These are phyloP conservation scores for Actinostola sp. DNA, from an alignment of 92 coral and sea anemone species.

Conservation along the genomic window DNA sequence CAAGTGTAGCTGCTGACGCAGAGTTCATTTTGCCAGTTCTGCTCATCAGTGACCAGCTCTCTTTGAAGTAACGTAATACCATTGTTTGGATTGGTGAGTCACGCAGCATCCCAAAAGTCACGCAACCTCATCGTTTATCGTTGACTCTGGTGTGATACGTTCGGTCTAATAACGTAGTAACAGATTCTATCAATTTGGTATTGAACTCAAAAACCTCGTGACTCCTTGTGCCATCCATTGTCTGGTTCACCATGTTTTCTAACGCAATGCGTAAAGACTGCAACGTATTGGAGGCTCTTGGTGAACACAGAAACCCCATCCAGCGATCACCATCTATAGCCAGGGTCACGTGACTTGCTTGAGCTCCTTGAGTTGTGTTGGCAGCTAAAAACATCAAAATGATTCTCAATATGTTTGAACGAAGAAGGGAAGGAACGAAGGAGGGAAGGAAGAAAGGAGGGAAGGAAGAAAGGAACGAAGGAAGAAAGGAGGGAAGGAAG, in stretches of 20 bases:
- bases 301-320: constrained; percentile 80
- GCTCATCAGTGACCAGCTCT: no score
- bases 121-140: constrained; percentile 14
- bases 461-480: not conserved
- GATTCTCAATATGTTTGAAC: not conserved
- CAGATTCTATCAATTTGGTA: constrained; percentile 63
- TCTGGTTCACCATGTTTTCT: constrained; percentile 70
- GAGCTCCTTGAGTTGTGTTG: constrained; percentile 16
- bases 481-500: not conserved
- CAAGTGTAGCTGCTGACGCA: no score
- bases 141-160: constrained; percentile 18
- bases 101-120: not conserved
- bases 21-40: no score
- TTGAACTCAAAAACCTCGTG: constrained; percentile 54
- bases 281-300: constrained; percentile 69
- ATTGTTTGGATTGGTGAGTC: not conserved
- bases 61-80: no score
- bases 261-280: constrained; percentile 73
- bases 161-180: constrained; percentile 42
- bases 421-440: not conserved
- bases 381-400: not conserved
- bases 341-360: constrained; percentile 60
- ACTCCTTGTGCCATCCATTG: constrained; percentile 40
- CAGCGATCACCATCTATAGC: constrained; percentile 85
- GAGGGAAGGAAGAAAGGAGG: not conserved